These are phyloP conservation scores for Portevinia maculata DNA, from an alignment of 2,888 invertebrate species.

Conservation along the genomic window DNA sequence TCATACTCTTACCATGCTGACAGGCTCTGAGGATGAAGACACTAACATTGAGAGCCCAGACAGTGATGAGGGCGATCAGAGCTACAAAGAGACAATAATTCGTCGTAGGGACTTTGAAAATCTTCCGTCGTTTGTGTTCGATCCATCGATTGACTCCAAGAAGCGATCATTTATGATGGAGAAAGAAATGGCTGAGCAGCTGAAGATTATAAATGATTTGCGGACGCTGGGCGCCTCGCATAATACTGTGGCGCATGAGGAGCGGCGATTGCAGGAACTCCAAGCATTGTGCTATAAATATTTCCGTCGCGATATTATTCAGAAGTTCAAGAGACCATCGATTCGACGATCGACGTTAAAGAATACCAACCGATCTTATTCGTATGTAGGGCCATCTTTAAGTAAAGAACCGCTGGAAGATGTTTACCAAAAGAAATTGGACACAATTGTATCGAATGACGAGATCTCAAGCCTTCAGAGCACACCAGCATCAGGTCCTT, in stretches of 20 bases:
- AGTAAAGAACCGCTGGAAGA: constrained; percentile 86
- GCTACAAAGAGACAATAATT: constrained; percentile 84
- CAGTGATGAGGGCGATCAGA: constrained; percentile 90
- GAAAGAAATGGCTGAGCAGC: constrained; percentile 98
- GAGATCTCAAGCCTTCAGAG: constrained; percentile 83
- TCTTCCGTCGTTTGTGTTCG: constrained; percentile 92
- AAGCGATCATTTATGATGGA: constrained; percentile 96
- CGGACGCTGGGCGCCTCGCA: constrained; percentile 94
- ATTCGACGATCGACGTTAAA: constrained; percentile 83
- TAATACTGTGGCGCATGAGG: constrained; percentile 95
- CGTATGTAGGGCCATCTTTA: constrained; percentile 89
- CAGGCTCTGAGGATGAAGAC: constrained; percentile 94
- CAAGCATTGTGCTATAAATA: constrained; percentile 97
- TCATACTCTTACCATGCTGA: constrained; percentile 97
- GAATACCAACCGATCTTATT: constrained; percentile 88
- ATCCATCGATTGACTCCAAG: constrained; percentile 90
- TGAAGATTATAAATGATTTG: constrained; percentile 96
- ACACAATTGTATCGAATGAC: constrained; percentile 82
- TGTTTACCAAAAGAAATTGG: constrained; percentile 79
- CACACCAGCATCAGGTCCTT: constrained; percentile 88
- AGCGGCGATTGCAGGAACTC: constrained; percentile 94
- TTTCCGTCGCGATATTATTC: constrained; percentile 96
- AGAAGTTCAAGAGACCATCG: constrained; percentile 84
- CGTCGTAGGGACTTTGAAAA: constrained; percentile 88
- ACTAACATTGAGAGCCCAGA: constrained; percentile 88